Conservation (phyloP, 2,113 vertebrate species). For the Eretmochelys imbricata region DNA sequence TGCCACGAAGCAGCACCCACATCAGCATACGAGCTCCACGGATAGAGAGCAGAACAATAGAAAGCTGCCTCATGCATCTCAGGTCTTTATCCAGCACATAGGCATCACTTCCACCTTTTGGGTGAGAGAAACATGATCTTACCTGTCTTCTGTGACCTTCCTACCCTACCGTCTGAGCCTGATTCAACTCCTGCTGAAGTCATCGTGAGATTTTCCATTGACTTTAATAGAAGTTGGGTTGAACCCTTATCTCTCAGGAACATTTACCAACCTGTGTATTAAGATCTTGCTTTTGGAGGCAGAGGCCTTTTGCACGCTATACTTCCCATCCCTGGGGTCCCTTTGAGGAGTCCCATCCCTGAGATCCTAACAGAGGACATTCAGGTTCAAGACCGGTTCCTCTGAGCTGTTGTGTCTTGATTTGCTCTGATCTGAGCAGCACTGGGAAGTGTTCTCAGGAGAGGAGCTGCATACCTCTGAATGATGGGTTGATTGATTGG, state of each 20-base stretch:
- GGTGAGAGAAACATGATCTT: background rate
- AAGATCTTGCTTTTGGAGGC: background rate
- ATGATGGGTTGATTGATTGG: background rate
- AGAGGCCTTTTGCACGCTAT: background rate
- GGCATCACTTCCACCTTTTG: background rate
- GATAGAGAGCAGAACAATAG: background rate
- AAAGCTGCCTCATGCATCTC: background rate
- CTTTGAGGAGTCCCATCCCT: background rate
- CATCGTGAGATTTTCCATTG: rapidly evolving
- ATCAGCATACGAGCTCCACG: background rate
- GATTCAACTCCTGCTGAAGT: background rate
- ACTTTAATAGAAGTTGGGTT: background rate
- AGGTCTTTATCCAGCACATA: background rate
- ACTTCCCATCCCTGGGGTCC: background rate
- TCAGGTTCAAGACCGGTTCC: background rate
- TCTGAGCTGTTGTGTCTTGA: background rate
- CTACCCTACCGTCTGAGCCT: background rate
- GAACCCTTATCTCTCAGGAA: background rate
- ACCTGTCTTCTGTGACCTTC: background rate
- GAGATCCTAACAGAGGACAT: background rate
- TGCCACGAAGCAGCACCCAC: rapidly evolving
- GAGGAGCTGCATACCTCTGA: rapidly evolving
- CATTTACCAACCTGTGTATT: background rate
- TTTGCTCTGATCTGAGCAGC: background rate
- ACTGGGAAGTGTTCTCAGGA: background rate